Evolutionary conservation across 2,888 invertebrate genomes (phyloP).

Genomic region (Tenthredo amoena): DNA sequence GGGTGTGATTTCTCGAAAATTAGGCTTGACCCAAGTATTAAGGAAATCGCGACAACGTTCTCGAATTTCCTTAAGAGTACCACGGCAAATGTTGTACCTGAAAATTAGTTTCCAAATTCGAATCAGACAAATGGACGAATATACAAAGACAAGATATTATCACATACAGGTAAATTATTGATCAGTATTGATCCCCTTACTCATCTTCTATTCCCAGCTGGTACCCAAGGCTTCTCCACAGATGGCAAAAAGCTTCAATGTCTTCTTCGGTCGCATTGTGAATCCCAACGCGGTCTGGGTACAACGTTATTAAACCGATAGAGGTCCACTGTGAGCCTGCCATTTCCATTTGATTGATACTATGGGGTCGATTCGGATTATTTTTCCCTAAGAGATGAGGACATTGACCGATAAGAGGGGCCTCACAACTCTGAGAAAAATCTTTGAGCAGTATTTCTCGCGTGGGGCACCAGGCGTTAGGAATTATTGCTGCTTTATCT

Average conservation of each 20-base stretch:
- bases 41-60: slow-evolving; percentile 60
- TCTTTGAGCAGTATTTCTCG: slow-evolving; percentile 62
- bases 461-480: slow-evolving; percentile 62
- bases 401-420: slow-evolving; percentile 61
- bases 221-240: slow-evolving; percentile 80
- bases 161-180: neutral
- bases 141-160: slow-evolving; percentile 56
- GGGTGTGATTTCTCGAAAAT: slow-evolving; percentile 59
- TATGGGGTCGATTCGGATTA: slow-evolving; percentile 50
- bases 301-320: slow-evolving; percentile 77
- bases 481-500: slow-evolving; percentile 58
- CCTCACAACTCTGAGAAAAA: slow-evolving; percentile 63
- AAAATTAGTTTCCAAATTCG: neutral
- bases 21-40: slow-evolving; percentile 62
- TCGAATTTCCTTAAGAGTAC: slow-evolving; percentile 62
- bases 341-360: slow-evolving; percentile 80
- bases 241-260: slow-evolving; percentile 79
- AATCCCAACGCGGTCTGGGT: slow-evolving; percentile 77
- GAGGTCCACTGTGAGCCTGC: slow-evolving; percentile 80
- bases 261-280: slow-evolving; percentile 75
- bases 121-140: neutral
- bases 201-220: slow-evolving; percentile 78
- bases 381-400: slow-evolving; percentile 57
- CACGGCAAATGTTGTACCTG: slow-evolving; percentile 65
- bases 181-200: slow-evolving; percentile 59